Evolutionary conservation across 2,888 invertebrate species (phyloP).

Genomic region (Lissonota sp.): DNA sequence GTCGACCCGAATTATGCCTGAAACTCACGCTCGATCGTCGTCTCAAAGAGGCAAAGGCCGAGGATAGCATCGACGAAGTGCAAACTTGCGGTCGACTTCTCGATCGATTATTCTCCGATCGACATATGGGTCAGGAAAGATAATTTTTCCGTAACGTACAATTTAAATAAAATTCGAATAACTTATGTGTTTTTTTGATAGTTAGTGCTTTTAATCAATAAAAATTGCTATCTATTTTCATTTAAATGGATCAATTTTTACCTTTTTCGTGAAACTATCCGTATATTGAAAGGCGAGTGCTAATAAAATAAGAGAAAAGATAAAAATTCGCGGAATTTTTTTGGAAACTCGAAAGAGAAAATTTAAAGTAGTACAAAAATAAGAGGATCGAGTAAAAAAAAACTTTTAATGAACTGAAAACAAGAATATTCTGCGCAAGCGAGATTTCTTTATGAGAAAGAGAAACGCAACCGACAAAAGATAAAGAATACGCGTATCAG

Average conservation of each 20-base stretch:
- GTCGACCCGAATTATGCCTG: constrained; percentile 77
- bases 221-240: constrained; percentile 46
- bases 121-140: constrained; percentile 76
- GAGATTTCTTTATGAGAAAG: no score
- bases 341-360: no score
- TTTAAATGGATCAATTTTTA: constrained; percentile 10
- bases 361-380: no score
- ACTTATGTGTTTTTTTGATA: constrained; percentile 35
- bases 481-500: no score
- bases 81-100: constrained; percentile 75
- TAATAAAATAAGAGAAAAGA: no score
- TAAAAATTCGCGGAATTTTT: no score
- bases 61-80: constrained; percentile 77
- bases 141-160: constrained; percentile 66
- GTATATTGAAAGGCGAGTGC: background rate
- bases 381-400: no score
- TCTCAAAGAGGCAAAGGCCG: constrained; percentile 74
- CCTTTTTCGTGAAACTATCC: background rate
- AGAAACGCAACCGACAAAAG: no score
- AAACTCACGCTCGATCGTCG: constrained; percentile 76
- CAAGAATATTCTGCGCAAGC: no score
- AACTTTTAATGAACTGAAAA: no score
- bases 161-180: constrained; percentile 28
- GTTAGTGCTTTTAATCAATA: constrained; percentile 32
- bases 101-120: constrained; percentile 77